phyloP scores from a whole-genome alignment of 2,888 invertebrate genomes.

The Limnephilus lunatus region DNA sequence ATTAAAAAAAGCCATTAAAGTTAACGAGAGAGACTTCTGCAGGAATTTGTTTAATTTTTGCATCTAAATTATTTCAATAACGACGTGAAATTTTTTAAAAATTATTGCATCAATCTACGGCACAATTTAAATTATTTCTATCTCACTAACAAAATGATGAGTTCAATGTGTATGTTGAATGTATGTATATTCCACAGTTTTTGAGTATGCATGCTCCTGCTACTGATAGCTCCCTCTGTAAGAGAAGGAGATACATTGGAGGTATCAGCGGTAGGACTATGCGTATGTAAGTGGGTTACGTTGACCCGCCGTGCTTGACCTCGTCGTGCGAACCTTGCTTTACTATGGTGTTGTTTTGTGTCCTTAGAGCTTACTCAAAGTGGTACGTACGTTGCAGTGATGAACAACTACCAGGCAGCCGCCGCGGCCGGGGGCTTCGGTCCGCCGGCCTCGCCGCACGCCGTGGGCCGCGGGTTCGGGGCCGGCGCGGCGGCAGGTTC shows the following conservation, averaged over 20 bases:
- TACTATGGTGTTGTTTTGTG: constrained; percentile 31
- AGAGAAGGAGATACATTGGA: too few relatives aligned
- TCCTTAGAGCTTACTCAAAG: constrained; percentile 48
- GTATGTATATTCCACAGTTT: not conserved
- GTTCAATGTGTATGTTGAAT: not conserved
- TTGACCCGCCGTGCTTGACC: not conserved
- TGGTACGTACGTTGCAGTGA: constrained; percentile 81
- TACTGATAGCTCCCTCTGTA: not conserved
- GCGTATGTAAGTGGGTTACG: not conserved
- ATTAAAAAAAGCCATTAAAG: not conserved
- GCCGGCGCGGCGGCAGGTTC: constrained; percentile 95
- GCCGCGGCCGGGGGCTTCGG: constrained; percentile 86
- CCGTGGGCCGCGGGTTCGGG: constrained; percentile 87
- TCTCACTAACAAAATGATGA: not conserved
- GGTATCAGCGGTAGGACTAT: too few relatives aligned
- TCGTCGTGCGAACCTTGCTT: not conserved
- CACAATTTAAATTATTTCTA: not conserved
- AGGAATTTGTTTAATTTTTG: not conserved
- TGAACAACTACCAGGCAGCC: constrained; percentile 96
- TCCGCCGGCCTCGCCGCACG: constrained; percentile 90
- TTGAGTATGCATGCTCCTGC: not conserved
- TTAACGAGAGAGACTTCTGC: not conserved
- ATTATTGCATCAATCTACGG: not conserved
- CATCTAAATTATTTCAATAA: not conserved
- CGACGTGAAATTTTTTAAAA: not conserved